Percentiles rank a stretch among this genome's conserved stretches.
phyloP scores from a whole-genome alignment of 2,797 vertebrate species.

The Holocentrus rufus region DNA sequence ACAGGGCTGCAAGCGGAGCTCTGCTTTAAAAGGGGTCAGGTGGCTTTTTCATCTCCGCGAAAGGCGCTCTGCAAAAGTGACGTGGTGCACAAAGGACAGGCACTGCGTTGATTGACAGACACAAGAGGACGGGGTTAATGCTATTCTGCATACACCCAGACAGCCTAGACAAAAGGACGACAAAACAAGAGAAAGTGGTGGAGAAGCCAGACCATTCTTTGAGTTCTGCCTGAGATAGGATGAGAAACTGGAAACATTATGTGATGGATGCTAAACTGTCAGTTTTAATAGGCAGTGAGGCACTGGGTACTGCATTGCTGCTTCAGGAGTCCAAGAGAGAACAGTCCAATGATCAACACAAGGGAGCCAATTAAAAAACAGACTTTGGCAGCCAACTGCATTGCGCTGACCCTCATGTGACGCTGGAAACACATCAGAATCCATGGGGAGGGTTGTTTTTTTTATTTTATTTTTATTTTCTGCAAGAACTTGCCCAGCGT shows the following conservation, averaged over 20 bases:
- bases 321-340: constrained; percentile 75
- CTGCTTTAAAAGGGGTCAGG: constrained; percentile 79
- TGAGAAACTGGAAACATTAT: constrained; percentile 70
- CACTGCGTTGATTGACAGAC: constrained; percentile 73
- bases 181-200: constrained; percentile 49
- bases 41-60: constrained; percentile 81
- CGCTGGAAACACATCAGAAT: constrained; percentile 74
- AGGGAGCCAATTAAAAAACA: constrained; percentile 84
- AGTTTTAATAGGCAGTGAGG: constrained; percentile 80
- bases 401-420: constrained; percentile 75
- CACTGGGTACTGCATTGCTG: constrained; percentile 56
- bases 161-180: constrained; percentile 54
- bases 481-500: constrained; percentile 55
- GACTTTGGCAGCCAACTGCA: constrained; percentile 76
- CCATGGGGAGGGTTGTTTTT: constrained; percentile 50
- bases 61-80: constrained; percentile 68
- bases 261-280: constrained; percentile 80
- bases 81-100: constrained; percentile 66
- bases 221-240: constrained; percentile 53
- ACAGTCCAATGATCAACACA: constrained; percentile 81
- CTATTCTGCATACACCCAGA: constrained; percentile 55
- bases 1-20: constrained; percentile 71
- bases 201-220: constrained; percentile 15
- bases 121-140: constrained; percentile 52
- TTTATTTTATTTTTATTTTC: constrained; percentile 69